Conservation (phyloP, 2,797 vertebrate species). For the Xiphorhynchus erythropygius region DNA sequence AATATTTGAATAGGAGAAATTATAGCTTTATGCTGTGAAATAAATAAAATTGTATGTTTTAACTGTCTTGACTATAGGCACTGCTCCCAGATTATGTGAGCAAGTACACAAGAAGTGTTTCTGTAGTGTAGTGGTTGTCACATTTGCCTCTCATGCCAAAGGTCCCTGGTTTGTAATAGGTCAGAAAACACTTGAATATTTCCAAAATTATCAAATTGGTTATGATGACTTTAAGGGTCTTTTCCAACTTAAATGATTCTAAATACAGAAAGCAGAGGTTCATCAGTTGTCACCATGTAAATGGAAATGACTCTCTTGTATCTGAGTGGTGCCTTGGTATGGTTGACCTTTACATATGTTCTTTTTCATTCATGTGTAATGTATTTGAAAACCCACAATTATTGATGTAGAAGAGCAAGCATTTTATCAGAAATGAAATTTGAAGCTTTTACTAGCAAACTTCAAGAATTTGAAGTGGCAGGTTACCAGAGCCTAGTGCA, state of each 20-base stretch:
- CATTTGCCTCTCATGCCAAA: not conserved
- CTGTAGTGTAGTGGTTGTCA: not conserved
- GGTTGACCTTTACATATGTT: fast-evolving
- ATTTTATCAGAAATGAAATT: not conserved
- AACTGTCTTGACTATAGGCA: not conserved
- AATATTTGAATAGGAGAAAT: not conserved
- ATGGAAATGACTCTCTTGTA: not conserved
- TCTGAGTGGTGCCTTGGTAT: not conserved
- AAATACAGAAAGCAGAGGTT: not conserved
- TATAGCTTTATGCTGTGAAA: not conserved
- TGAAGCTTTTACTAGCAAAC: not conserved
- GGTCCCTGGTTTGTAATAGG: not conserved
- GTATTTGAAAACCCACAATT: not conserved
- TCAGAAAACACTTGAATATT: not conserved
- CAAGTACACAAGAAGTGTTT: not conserved
- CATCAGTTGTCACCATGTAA: fast-evolving
- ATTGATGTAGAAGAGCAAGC: not conserved
- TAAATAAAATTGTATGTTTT: not conserved
- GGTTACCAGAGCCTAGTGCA: not conserved
- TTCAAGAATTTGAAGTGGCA: not conserved
- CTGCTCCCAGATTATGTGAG: not conserved
- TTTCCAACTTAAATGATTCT: not conserved
- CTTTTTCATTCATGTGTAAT: not conserved
- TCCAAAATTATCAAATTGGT: not conserved
- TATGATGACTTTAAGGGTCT: not conserved